Base-by-base conservation (phyloP, 2,797 vertebrate genomes). In the Falco rusticolus region DNA sequence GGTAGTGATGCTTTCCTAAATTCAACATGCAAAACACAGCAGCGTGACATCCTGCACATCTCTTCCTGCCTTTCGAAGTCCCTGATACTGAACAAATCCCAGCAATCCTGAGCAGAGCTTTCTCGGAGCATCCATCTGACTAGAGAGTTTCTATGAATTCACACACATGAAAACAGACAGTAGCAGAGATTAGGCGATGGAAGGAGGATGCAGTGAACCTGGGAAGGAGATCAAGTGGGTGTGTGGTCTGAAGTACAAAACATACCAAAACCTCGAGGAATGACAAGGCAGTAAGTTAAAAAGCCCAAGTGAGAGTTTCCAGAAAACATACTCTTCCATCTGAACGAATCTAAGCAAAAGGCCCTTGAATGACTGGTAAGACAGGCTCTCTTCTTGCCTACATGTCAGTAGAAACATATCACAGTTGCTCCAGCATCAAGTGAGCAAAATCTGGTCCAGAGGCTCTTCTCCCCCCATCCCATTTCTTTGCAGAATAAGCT, bases 1-100 rank as follows among this genome's bases (percentile, higher is more conserved):
- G 57, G 84, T 85, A 61, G 86, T 77, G 69, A 92, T 89, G 59
- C 15, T 91, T 47, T 98, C 97, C 98, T 98, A 50, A 88, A 97
- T 31, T 1, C 68, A 81, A 87, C 5, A 7, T 0, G 28, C 19
- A 91, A 81, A 93, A 94, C 25, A 93, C 45, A 76, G 48, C 48
- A 64, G 4, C 11, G 13, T 91, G 86, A 94, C 59, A 83, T 13
- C 54, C 43, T 68, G 37, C 34, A 37, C 41, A 34, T 33, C 61
- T 47, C 66, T 25, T 47, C 25, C 41, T 14, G 19, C 11, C 17
- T 45, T 57, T 28, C 11, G 2, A 26, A 77, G 39, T 0, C 45
- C 59, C 72, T 16, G 4, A 54, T 34, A 74, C 5, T 1, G 2
- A 82, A 39, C 25, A 69, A 17, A 10, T 21, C 90, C 28, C 65